Percentiles rank a stretch among this genome's conserved stretches.
These are phyloP conservation scores for Rhinichthys osculus DNA, from an alignment of 2,797 vertebrate species.

Conservation along the genomic window DNA sequence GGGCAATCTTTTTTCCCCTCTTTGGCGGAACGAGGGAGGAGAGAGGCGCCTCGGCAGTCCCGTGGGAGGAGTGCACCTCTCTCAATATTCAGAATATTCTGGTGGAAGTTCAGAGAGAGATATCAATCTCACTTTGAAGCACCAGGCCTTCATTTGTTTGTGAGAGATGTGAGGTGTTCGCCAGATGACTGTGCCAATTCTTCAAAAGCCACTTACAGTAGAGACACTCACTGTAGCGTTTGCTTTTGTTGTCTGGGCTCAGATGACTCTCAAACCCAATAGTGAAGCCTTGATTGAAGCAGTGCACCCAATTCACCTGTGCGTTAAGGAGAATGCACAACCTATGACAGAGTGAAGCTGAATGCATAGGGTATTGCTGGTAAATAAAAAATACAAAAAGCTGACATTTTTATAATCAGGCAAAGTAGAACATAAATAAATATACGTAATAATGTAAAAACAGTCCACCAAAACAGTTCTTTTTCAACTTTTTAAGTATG, in stretches of 20 bases:
- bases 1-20: conserved; percentile 71
- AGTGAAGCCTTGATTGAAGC: conserved; percentile 74
- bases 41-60: conserved; percentile 72
- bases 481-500: background rate
- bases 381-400: conserved; percentile 28
- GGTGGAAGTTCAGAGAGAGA: conserved; percentile 86
- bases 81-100: conserved; percentile 89
- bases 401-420: background rate
- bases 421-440: background rate
- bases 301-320: conserved; percentile 66
- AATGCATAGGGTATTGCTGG: background rate
- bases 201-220: conserved; percentile 87
- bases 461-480: background rate
- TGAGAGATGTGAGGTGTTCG: conserved; percentile 79
- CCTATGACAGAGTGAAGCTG: conserved; percentile 62
- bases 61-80: conserved; percentile 80
- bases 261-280: conserved; percentile 66
- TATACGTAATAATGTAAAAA: background rate
- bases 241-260: conserved; percentile 70
- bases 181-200: conserved; percentile 86
- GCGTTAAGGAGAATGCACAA: conserved; percentile 66
- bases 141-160: conserved; percentile 87
- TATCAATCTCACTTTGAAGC: conserved; percentile 94
- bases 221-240: conserved; percentile 68
- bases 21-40: conserved; percentile 68